Conservation (phyloP, 2,113 vertebrate species). For the Egretta garzetta region DNA sequence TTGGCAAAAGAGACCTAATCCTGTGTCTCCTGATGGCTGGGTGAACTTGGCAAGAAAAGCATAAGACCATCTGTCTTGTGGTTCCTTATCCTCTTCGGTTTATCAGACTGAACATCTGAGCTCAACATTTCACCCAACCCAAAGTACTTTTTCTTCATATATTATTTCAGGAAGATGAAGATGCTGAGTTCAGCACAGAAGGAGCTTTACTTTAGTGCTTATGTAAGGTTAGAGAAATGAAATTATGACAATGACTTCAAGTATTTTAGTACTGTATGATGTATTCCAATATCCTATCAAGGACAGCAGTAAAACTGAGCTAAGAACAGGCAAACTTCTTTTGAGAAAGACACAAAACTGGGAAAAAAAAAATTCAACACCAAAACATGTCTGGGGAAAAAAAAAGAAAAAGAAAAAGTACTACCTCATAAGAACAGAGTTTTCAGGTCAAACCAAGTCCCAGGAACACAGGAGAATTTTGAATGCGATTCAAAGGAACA, state of each 20-base stretch:
- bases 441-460: neutral
- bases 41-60: slow-evolving; percentile 28
- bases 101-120: neutral
- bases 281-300: neutral
- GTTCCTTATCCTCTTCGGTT: neutral
- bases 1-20: neutral
- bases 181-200: neutral
- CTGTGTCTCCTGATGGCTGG: neutral
- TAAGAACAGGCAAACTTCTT: neutral
- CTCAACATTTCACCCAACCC: neutral
- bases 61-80: slow-evolving; percentile 37
- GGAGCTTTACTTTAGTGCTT: neutral
- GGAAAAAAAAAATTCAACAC: too few species aligned
- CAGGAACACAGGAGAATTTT: neutral
- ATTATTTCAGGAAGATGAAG: neutral
- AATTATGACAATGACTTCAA: neutral
- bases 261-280: neutral
- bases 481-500: neutral
- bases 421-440: accelerated
- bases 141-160: neutral
- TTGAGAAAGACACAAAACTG: neutral
- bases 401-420: too few species aligned
- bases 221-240: neutral
- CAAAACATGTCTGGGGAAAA: too few species aligned
- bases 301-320: neutral